These are phyloP conservation scores for Cyprinodon diabolis DNA, from an alignment of 2,797 vertebrate genomes.

Conservation along the genomic window DNA sequence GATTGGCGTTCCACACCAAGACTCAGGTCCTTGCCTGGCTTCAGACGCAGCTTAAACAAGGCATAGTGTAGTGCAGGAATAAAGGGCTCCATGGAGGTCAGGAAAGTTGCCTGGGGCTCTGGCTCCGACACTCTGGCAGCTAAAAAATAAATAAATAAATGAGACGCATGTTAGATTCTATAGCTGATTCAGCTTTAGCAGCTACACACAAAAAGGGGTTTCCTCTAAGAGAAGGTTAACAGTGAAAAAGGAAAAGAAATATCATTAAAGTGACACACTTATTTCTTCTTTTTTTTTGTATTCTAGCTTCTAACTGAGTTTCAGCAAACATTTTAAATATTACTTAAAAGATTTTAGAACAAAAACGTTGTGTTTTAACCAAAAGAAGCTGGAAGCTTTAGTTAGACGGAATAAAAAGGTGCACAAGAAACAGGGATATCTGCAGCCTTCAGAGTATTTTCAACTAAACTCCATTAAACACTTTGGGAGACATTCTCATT, in stretches of 20 bases:
- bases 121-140: slow-evolving; percentile 69
- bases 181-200: neutral
- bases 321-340: neutral
- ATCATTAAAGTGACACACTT: no score
- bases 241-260: no score
- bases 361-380: neutral
- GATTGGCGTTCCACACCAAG: slow-evolving; percentile 86
- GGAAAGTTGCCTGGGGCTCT: slow-evolving; percentile 67
- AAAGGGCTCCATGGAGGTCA: slow-evolving; percentile 83
- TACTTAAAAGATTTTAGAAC: neutral
- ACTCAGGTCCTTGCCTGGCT: slow-evolving; percentile 81
- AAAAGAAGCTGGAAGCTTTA: neutral
- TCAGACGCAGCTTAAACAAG: slow-evolving; percentile 84
- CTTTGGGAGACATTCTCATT: no score
- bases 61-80: slow-evolving; percentile 87
- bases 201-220: neutral
- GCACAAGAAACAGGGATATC: no score
- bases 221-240: no score
- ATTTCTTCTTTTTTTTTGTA: no score
- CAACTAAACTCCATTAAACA: no score
- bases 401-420: neutral
- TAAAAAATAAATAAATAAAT: slow-evolving; percentile 21
- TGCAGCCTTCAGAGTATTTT: no score
- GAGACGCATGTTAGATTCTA: neutral
- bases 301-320: no score